Evolutionary conservation across 2,113 vertebrate species (phyloP).

Genomic region (Notothenia coriiceps): DNA sequence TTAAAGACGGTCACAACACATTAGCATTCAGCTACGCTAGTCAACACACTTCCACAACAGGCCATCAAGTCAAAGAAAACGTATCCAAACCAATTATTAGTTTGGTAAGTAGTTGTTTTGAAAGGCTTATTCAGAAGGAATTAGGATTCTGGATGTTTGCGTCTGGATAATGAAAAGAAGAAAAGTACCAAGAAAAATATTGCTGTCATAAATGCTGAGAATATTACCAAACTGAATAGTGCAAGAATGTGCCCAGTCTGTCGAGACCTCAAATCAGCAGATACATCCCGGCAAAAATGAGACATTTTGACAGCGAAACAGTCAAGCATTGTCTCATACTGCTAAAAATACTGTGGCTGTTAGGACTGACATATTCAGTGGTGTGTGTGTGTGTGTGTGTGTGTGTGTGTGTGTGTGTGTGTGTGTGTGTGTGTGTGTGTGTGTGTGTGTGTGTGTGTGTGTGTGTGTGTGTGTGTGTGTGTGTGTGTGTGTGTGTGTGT

Average conservation of each 20-base stretch:
- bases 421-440: conserved; percentile 28
- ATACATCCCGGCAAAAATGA: conserved; percentile 45
- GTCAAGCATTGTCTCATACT: conserved; percentile 9
- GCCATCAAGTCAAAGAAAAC: background rate
- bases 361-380: conserved; percentile 33
- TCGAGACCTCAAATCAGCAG: conserved; percentile 24
- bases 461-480: background rate
- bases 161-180: conserved; percentile 25
- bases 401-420: conserved; percentile 30
- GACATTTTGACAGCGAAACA: conserved; percentile 31
- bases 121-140: conserved; percentile 16
- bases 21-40: background rate
- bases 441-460: conserved; percentile 31
- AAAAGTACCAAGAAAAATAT: background rate
- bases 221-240: conserved; percentile 27
- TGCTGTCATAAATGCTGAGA: conserved; percentile 31
- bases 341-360: conserved; percentile 49
- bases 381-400: background rate
- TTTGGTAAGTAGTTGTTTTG: conserved; percentile 28
- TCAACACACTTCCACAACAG: background rate
- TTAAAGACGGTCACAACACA: background rate
- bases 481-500: conserved; percentile 25
- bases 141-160: conserved; percentile 12
- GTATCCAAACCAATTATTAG: conserved; percentile 13
- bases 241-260: conserved; percentile 4